These are phyloP conservation scores for Drosophila pandora DNA, from an alignment of 1,140 invertebrate species.

Conservation along the genomic window DNA sequence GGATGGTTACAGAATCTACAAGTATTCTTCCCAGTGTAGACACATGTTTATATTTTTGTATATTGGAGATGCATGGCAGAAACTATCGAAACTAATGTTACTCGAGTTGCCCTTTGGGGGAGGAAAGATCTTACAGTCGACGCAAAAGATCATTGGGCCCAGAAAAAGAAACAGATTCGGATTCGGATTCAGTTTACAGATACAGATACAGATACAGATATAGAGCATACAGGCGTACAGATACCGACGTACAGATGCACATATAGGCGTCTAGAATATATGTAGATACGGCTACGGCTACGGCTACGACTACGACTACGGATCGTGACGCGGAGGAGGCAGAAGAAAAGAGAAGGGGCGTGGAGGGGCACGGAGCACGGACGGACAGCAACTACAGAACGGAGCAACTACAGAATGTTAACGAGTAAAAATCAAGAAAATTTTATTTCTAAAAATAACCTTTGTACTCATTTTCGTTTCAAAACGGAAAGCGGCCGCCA, in stretches of 20 bases:
- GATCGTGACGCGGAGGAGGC: slow-evolving; percentile 42
- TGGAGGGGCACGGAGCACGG: neutral
- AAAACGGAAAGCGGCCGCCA: slow-evolving; percentile 63
- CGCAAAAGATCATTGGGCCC: slow-evolving; percentile 42
- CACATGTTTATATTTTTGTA: slow-evolving; percentile 36
- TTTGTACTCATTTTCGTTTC: slow-evolving; percentile 76
- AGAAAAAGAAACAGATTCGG: slow-evolving; percentile 33
- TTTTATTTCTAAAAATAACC: slow-evolving; percentile 80
- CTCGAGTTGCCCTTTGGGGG: slow-evolving; percentile 51
- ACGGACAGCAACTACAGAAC: slow-evolving; percentile 57
- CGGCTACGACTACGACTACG: slow-evolving; percentile 45
- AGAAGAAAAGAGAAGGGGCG: neutral
- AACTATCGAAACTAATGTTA: slow-evolving; percentile 73
- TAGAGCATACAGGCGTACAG: slow-evolving; percentile 31
- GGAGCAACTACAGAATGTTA: slow-evolving; percentile 73
- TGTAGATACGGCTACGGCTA: slow-evolving; percentile 13
- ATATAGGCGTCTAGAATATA: slow-evolving; percentile 20
- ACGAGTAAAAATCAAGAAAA: slow-evolving; percentile 77
- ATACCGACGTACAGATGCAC: slow-evolving; percentile 33
- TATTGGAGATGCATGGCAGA: slow-evolving; percentile 17
- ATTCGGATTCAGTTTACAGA: slow-evolving; percentile 29
- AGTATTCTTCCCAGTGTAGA: slow-evolving; percentile 16
- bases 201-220: slow-evolving; percentile 33
- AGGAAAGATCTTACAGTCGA: slow-evolving; percentile 50
- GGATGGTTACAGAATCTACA: neutral